Base-by-base conservation (phyloP, 30 jellyfish, hydroid and myxozoan genomes). In the Phacellophora camtschatica region DNA sequence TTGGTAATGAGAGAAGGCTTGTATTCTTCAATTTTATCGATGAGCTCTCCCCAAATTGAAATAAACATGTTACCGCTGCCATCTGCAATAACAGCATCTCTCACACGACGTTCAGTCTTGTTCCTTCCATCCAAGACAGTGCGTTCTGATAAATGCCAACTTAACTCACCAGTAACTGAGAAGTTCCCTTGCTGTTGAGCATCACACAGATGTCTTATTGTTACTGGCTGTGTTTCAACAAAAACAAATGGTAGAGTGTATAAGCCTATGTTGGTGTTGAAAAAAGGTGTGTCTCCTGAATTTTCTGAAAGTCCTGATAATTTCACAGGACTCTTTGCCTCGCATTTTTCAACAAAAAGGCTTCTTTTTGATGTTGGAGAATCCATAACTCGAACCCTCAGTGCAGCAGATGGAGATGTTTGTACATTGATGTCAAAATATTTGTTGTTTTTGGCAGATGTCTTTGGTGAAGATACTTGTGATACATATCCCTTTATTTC, bases 11-110 rank as follows among this genome's bases (percentile, higher is more conserved):
- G 75, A 34, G 51, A 61, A 22, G 75, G 75, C 51, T n/a, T 61
- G 49, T 61, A 1, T 61, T 66, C 68, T 66, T 33, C 37, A 3
- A 66, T 15, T 66, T 37, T 35, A 6, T 66, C 81, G 23, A 66
- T 66, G 58, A 28, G 64, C 7, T 66, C 68, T 11, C 81, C 81
- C 81, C 68, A 66, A 18, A 66, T 30, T 10, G 81, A 35, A 12
- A 66, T 2, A 11, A 35, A 2, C 81, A 66, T 66, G 35, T 37
- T 11, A 18, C 35, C 66, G 22, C 68, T 31, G 28, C 28, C 28
- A 37, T 66, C 81, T 8, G 81, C 63, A 66, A 66, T 66, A 5
- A 66, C 37, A 5, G 81, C 81, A 31, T 66, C 65, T 66, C 81
- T 61, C 30, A 61, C 75, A 61, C 54, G 49, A 22, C 75, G 56